Evolutionary conservation across 2,888 invertebrate species (phyloP), one percentile per base, ranked within the genome.

Genomic region (Palloptera scutellata): DNA sequence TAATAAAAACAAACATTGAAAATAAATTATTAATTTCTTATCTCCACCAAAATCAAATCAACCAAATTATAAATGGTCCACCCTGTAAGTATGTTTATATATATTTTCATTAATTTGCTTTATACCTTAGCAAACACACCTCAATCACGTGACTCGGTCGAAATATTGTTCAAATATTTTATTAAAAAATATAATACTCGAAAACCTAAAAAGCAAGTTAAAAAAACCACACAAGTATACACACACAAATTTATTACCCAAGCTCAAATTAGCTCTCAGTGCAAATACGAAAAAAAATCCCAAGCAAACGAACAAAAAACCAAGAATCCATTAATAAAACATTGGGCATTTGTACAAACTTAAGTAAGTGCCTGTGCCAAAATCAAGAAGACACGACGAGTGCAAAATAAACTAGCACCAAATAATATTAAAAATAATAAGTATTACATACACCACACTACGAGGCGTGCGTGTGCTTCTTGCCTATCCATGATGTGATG

Each of bases 231-330:
- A 8, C 20, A 19, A 12, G 43, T 11, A 17, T 17, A 30, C 10
- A 17, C 48, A 61, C 40, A 30, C 30, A 30, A 4, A 60, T 67
- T 60, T 63, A 64, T 57, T 64, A 57, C 64, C 51, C 42, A 52
- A 61, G 64, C 55, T 64, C 64, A 64, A 68, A 61, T 68, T 48
- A 60, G 64, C 30, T 61, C 61, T 42, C 68, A 61, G 30, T 30
- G 6, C 30, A 30, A 30, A 30, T 4, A 30, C 30, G 30, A 30
- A 30, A 17, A 17, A 55, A 17, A 17, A 55, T 19, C n/a, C 15
- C 17, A 12, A 61, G 48, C 43, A 20, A 45, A 9, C 55, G 12
- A 53, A 66, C 19, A 9, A n/a, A n/a, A n/a, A 30, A 30, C 30
- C 30, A 30, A 30, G 30, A 30, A 30, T 30, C 30, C 30, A 30